These are phyloP conservation scores for Agapornis roseicollis DNA, from an alignment of 2,113 vertebrate genomes.

Conservation along the genomic window DNA sequence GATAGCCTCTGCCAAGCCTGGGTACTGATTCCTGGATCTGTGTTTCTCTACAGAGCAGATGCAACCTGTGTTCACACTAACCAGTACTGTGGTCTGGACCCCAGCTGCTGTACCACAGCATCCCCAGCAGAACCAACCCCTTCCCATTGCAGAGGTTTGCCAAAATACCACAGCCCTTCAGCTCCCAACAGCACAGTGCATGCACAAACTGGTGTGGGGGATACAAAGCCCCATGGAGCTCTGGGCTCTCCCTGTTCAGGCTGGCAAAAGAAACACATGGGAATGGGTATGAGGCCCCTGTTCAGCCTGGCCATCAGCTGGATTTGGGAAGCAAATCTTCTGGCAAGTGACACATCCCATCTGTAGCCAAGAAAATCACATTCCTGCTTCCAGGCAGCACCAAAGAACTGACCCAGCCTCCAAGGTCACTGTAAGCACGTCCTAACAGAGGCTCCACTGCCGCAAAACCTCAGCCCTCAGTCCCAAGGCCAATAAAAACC, in stretches of 20 bases:
- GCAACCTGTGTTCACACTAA: background rate
- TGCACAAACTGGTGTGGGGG: background rate
- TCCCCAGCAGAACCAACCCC: background rate
- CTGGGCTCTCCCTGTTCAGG: background rate
- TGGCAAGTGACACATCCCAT: background rate
- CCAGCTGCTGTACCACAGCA: background rate
- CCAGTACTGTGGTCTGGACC: background rate
- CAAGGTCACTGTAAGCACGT: background rate
- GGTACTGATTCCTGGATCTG: background rate
- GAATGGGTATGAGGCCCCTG: rapidly evolving
- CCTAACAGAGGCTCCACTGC: background rate
- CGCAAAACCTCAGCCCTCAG: background rate
- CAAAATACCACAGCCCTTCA: rapidly evolving
- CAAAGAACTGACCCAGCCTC: background rate
- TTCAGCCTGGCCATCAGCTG: background rate
- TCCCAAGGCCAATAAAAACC: conserved; percentile 17
- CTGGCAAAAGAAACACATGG: background rate
- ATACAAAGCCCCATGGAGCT: background rate
- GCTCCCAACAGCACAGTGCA: background rate
- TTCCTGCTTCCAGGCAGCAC: background rate
- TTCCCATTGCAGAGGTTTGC: background rate
- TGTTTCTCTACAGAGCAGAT: background rate
- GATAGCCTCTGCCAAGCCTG: no score
- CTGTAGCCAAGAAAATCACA: background rate
- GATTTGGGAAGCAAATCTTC: background rate